Percentiles rank a stretch among this genome's conserved stretches.
These are phyloP conservation scores for Cerceris ruficornis DNA, from an alignment of 2,888 invertebrate genomes.

Conservation along the genomic window DNA sequence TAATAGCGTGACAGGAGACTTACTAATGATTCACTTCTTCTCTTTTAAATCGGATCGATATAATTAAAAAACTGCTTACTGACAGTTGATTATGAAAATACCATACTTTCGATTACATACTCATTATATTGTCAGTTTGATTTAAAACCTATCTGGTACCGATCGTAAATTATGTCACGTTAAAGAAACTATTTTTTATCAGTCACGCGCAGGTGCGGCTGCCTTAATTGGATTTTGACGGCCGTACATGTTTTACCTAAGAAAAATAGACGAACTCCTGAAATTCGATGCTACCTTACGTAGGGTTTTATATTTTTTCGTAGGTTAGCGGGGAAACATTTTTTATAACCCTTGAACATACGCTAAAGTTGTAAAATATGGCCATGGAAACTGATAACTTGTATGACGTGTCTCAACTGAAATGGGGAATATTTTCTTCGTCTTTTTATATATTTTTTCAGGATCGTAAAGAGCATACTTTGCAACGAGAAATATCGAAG, in stretches of 20 bases:
- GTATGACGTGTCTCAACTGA: background rate
- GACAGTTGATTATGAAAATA: no score
- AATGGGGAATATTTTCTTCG: background rate
- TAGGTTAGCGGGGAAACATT: background rate
- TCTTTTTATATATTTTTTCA: conserved; percentile 3
- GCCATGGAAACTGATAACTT: conserved; percentile 11
- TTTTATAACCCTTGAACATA: conserved; percentile 2
- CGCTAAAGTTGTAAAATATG: conserved; percentile 6
- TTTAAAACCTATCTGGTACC: no score
- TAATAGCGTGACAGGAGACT: no score
- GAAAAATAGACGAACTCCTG: background rate
- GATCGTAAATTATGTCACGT: no score
- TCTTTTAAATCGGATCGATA: no score
- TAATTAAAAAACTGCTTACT: no score
- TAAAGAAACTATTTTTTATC: no score
- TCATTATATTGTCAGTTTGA: no score
- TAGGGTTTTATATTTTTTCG: background rate
- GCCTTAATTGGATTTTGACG: no score
- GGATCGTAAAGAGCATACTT: background rate
- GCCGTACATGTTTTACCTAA: background rate
- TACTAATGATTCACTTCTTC: no score
- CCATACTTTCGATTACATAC: no score
- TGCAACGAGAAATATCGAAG: background rate
- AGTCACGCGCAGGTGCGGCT: no score
- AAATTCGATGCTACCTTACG: background rate